Evolutionary conservation across 2,888 invertebrate species (phyloP).

Genomic region (Aelia acuminata): DNA sequence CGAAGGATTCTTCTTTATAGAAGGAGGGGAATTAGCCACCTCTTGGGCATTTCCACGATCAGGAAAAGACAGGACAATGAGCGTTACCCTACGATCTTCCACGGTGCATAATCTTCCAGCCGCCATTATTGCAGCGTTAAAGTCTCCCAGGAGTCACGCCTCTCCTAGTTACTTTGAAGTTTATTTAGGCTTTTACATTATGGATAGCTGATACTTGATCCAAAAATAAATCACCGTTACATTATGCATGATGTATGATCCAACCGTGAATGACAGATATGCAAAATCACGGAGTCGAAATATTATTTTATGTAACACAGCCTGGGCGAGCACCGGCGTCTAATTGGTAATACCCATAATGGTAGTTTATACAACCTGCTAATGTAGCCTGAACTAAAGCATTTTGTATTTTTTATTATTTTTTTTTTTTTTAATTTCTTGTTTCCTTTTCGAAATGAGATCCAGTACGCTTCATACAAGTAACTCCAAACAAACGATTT

Average conservation of each 20-base stretch:
- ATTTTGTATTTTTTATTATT: neutral
- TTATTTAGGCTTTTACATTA: neutral
- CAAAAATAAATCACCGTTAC: neutral
- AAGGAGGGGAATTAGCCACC: conserved; percentile 10
- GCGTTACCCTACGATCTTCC: neutral
- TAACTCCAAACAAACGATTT: neutral
- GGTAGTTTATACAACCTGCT: neutral
- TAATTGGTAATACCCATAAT: conserved; percentile 30
- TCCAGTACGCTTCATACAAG: neutral
- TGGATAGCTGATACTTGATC: neutral
- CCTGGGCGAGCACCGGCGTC: neutral
- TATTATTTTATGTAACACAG: neutral
- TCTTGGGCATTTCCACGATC: neutral
- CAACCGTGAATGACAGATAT: neutral
- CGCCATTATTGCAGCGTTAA: neutral
- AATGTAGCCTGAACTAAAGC: neutral
- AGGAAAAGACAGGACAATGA: conserved; percentile 14
- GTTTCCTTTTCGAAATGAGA: conserved; percentile 9
- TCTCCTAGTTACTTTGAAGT: neutral
- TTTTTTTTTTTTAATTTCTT: neutral
- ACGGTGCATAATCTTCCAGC: neutral
- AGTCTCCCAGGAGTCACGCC: neutral
- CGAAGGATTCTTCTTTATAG: neutral
- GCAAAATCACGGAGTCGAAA: neutral
- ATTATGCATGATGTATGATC: neutral